A percentile compares a stretch with the other conserved stretches of the same genome.
Conservation (phyloP, 2,888 invertebrate genomes). For the Oligia fasciuncula region DNA sequence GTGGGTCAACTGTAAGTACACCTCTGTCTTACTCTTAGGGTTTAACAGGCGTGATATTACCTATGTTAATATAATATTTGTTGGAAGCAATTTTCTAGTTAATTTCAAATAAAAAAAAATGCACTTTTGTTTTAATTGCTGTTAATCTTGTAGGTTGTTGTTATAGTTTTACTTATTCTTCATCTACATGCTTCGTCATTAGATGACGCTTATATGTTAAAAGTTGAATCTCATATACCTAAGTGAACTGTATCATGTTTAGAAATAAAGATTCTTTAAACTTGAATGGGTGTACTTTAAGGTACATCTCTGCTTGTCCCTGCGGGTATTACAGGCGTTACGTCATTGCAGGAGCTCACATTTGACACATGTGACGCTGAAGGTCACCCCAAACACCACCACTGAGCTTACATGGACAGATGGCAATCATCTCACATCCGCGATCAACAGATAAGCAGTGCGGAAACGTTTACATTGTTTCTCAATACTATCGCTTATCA, state of each 20-base stretch:
- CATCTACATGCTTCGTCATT: no score
- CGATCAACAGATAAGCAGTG: conserved; percentile 52
- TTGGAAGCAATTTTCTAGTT: no score
- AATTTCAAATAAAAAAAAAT: no score
- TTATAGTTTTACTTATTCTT: no score
- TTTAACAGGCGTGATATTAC: no score
- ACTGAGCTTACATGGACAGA: conserved; percentile 16
- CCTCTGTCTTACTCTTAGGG: no score
- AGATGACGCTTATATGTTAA: no score
- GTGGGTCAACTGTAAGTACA: rapidly evolving
- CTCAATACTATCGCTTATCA: conserved; percentile 43
- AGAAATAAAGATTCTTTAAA: background rate
- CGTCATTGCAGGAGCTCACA: conserved; percentile 5
- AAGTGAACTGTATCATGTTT: no score
- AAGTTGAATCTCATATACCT: no score
- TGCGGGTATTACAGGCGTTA: rapidly evolving
- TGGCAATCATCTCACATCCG: conserved; percentile 55
- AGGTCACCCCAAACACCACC: conserved; percentile 7
- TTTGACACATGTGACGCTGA: background rate
- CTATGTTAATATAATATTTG: no score
- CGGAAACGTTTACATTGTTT: conserved; percentile 55
- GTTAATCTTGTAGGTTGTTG: no score
- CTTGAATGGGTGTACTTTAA: background rate
- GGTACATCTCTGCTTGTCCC: background rate
- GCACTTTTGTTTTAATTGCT: no score